phyloP scores from a whole-genome alignment of 2,888 invertebrate species.

The Sarcophaga caerulescens region DNA sequence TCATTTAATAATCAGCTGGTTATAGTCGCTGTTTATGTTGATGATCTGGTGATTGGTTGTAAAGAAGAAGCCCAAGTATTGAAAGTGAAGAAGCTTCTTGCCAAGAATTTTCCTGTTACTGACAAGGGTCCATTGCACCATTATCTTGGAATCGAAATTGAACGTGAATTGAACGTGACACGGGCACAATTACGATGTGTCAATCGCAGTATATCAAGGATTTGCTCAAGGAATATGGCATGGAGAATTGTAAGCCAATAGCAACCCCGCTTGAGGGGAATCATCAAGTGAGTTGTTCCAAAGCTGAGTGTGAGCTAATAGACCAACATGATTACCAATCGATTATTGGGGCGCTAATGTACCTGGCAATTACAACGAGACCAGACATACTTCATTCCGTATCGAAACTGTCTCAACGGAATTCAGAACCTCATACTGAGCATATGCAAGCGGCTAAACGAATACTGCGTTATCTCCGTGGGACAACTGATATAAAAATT shows the following conservation, averaged over 20 bases:
- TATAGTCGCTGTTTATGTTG: too few relatives aligned
- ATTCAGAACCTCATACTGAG: constrained; percentile 13
- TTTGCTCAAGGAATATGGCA: constrained; percentile 1
- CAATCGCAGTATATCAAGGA: constrained; percentile 6
- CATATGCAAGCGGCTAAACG: neutral
- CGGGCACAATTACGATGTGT: constrained; percentile 1
- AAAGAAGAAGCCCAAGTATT: too few relatives aligned
- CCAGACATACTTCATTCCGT: too few relatives aligned
- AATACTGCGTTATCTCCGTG: neutral
- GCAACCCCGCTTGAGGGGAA: constrained; percentile 8
- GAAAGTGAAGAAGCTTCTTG: neutral
- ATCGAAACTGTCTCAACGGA: neutral
- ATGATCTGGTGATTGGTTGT: too few relatives aligned
- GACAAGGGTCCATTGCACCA: constrained; percentile 11
- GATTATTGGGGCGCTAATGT: neutral
- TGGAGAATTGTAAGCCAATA: constrained; percentile 15
- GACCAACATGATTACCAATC: constrained; percentile 28
- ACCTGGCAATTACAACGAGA: too few relatives aligned
- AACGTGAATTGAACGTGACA: constrained; percentile 8
- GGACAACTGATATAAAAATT: neutral
- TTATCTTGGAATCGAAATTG: constrained; percentile 12
- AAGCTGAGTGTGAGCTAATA: neutral
- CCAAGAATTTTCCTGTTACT: neutral
- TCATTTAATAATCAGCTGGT: too few relatives aligned
- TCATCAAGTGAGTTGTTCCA: constrained; percentile 8